Base-by-base conservation (phyloP, 2,113 vertebrate genomes). In the Crotalus helleri region DNA sequence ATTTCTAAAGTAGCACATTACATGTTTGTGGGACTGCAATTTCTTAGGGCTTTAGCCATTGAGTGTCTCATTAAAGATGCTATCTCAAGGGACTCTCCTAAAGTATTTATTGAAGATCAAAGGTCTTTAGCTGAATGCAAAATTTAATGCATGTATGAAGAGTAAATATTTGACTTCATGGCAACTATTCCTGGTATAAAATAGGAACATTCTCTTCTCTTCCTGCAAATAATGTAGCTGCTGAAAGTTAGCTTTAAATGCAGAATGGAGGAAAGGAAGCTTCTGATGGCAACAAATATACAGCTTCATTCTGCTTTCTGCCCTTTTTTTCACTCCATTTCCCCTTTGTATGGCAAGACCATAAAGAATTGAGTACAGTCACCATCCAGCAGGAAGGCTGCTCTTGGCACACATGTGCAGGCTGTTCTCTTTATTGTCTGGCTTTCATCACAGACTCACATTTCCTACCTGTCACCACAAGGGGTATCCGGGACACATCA, bases 381-480 rank as follows among this genome's bases (percentile, higher is more conserved):
- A 89, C 86, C 87, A 54, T 11, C 0, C n/a, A 51, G 90, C 53
- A 13, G 92, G 90, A 13, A 91, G 92, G 74, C 92, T 23, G 51
- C 21, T 59, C n/a, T 81, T 74, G 57, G 92, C 49, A 95, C 95
- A 95, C 90, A 2, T 74, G 95, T 95, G 93, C 90, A 44, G 94
- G 85, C 92, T 86, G 94, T 94, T 89, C 44, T 57, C 88, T 90
- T 92, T 93, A 89, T 85, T 88, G 95, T 92, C 88, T 95, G 54
- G 91, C 93, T 95, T 93, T 94, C 94, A 88, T 51, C 94, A 89
- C 69, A 93, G 61, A 94, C 81, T 46, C 94, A 89, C 96, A 92
- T 91, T 94, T 97, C 95, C 97, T 92, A 94, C 88, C 96, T 94
- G 95, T 85, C 96, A 93, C 97, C 96, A 90, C 96, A 92, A 96